Evolutionary conservation across 2,113 vertebrate species (phyloP), one percentile per base, ranked within the genome.

Genomic region (Esox niger): DNA sequence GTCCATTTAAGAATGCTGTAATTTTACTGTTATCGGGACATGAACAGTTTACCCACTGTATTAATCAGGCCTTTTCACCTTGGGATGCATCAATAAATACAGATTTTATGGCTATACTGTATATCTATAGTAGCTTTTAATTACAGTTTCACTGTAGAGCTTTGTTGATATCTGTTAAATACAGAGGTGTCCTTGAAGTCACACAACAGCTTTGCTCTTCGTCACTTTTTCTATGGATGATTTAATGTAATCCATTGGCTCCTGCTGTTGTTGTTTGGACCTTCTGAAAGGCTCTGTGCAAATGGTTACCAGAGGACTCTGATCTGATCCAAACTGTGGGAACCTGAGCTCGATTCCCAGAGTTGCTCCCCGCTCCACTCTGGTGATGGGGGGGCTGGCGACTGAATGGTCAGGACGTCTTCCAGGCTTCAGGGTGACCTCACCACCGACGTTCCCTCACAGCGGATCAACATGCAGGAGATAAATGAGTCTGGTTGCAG

Each of bases 381-480:
- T 3, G 2, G 57, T 4, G 62, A 43, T 10, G 38, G 13, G 38
- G 17, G 13, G 38, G 8, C 11, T 52, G 31, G 58, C n/a, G 43
- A 58, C 72, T 47, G 55, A 68, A 68, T 69, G 70, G 70, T n/a
- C 21, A 32, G 62, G 66, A 65, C 43, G 27, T 63, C 56, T 59
- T 74, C 62, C 78, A 73, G 54, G 13, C 61, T 25, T 49, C 3
- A 26, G 27, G 29, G 47, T 31, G 56, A 32, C 63, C 25, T 61
- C 59, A 21, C 58, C 52, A 57, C 49, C 13, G 17, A 11, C 27
- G 17, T 29, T 59, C 30, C 54, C 33, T 57, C 66, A 56, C 62
- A 55, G n/a, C 33, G 68, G 54, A 78, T 74, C 67, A 74, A 66
- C 71, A 66, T 31, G 71, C 70, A 66, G 66, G 69, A 79, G 76